Evolutionary conservation across 2,797 vertebrate species (phyloP).

Genomic region (Euphonia xanthogaster): DNA sequence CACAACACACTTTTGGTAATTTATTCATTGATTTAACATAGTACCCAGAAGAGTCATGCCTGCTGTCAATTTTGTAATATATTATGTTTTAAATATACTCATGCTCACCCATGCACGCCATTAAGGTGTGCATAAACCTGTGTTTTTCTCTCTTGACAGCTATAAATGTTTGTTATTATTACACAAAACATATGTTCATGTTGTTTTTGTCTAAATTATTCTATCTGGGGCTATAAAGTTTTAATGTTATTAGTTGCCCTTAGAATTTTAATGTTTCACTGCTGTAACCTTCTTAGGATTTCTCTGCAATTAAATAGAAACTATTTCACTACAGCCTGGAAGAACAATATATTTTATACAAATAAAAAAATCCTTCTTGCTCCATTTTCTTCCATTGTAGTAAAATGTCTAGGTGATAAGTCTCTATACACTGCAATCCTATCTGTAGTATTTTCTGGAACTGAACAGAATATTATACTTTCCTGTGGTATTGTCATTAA

Average conservation of each 20-base stretch:
- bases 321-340: constrained; percentile 78
- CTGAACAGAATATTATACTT: background rate
- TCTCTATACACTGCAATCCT: constrained; percentile 32
- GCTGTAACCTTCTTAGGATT: constrained; percentile 84
- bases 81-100: constrained; percentile 86
- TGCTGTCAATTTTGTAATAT: constrained; percentile 88
- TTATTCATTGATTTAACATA: constrained; percentile 89
- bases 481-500: background rate
- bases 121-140: constrained; percentile 90
- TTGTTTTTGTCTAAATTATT: constrained; percentile 88
- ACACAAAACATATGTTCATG: constrained; percentile 91
- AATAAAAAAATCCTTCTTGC: constrained; percentile 71
- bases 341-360: constrained; percentile 81
- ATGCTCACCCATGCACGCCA: constrained; percentile 85
- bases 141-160: constrained; percentile 88
- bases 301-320: constrained; percentile 83
- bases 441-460: constrained; percentile 58
- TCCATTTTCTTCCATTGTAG: constrained; percentile 63
- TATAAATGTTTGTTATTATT: constrained; percentile 95
- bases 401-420: constrained; percentile 50
- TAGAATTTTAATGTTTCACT: constrained; percentile 88
- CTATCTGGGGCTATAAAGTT: constrained; percentile 90
- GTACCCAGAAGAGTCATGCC: constrained; percentile 86
- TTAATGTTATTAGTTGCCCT: constrained; percentile 89
- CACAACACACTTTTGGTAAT: constrained; percentile 87